Percentiles rank a stretch among this genome's conserved stretches.
Conservation (phyloP, 2,888 invertebrate species). For the Hypena proboscidalis region DNA sequence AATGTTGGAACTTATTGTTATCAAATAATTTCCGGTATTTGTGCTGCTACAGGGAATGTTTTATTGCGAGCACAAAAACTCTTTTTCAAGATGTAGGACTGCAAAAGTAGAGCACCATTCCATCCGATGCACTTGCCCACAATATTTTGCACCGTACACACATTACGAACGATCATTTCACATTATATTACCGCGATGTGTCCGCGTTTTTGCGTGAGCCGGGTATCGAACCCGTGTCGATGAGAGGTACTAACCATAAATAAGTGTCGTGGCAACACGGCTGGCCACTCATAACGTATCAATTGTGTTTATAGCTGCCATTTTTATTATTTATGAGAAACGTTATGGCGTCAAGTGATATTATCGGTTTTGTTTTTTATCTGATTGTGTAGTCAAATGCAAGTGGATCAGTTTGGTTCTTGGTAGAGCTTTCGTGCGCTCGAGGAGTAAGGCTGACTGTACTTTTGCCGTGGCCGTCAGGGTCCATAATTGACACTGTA, state of each 20-base stretch:
- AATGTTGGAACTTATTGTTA: no score
- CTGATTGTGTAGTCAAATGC: neutral
- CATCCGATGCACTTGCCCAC: slow-evolving; percentile 37
- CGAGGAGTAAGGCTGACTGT: no score
- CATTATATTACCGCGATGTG: slow-evolving; percentile 71
- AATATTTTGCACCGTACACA: slow-evolving; percentile 75
- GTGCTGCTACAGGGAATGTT: no score
- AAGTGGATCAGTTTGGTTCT: no score
- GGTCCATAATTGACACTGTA: no score
- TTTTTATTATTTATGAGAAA: slow-evolving; percentile 73
- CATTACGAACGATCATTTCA: slow-evolving; percentile 77
- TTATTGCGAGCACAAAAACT: no score
- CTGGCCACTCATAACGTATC: slow-evolving; percentile 73
- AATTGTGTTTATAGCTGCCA: slow-evolving; percentile 75
- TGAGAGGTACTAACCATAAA: slow-evolving; percentile 69
- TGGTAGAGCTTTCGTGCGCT: no score
- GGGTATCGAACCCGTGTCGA: slow-evolving; percentile 70
- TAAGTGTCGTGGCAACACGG: slow-evolving; percentile 57
- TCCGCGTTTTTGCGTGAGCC: slow-evolving; percentile 60
- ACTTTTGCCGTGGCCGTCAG: no score
- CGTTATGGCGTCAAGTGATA: slow-evolving; percentile 60
- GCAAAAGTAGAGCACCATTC: slow-evolving; percentile 54
- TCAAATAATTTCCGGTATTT: no score
- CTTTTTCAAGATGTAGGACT: no score
- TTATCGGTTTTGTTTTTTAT: slow-evolving; percentile 43